Evolutionary conservation across 1,140 invertebrate genomes (phyloP), one percentile per base, ranked within the genome.

Genomic region (Diachasma alloeum): DNA sequence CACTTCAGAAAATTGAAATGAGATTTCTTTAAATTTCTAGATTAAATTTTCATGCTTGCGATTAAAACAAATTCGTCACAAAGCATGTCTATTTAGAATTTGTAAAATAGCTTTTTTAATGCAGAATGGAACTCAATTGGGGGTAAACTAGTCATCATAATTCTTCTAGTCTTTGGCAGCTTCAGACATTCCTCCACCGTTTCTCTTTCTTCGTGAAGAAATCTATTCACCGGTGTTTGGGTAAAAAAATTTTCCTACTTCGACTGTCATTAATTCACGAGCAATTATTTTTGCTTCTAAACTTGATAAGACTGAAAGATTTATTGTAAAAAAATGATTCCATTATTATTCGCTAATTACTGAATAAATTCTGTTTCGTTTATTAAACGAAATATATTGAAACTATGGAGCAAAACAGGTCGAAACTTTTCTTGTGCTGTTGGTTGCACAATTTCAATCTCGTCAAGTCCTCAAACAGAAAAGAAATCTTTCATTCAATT

Each of bases 251-350:
- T 11, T 37, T 70, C 72, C 86, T 88, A 90, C 83, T 90, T 90
- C 68, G 86, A 80, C 78, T 88, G 88, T 90, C 88, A 90, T 90
- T 90, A n/a, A n/a, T n/a, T n/a, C n/a, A n/a, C n/a, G n/a, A n/a
- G n/a, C n/a, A n/a, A n/a, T n/a, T n/a, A n/a, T n/a, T n/a, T n/a
- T n/a, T n/a, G n/a, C n/a, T n/a, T n/a, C n/a, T n/a, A n/a, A n/a
- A n/a, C n/a, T n/a, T n/a, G n/a, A n/a, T n/a, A n/a, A n/a, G n/a
- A n/a, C n/a, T n/a, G n/a, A n/a, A n/a, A n/a, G n/a, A n/a, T n/a
- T n/a, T n/a, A n/a, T n/a, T n/a, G n/a, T n/a, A n/a, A n/a, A n/a
- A n/a, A n/a, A n/a, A n/a, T n/a, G n/a, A n/a, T n/a, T n/a, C n/a
- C n/a, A n/a, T n/a, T n/a, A n/a, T n/a, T n/a, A n/a, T n/a, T n/a